Base-by-base conservation (phyloP, 2,113 vertebrate species). In the Chlamydotis undulata region DNA sequence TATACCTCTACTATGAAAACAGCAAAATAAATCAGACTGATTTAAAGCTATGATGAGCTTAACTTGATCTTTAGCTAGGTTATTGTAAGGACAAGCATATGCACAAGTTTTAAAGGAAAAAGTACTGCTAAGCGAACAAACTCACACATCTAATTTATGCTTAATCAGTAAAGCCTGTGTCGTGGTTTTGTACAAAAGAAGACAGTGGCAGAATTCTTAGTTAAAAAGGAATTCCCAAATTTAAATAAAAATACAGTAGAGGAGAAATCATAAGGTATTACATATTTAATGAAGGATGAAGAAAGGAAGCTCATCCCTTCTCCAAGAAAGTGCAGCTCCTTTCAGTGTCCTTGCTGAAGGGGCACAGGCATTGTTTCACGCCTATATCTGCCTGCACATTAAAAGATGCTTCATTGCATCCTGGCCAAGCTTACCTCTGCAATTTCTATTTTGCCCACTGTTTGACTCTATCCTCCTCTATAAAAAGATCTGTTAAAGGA, bases 131-230 rank as follows among this genome's bases (percentile, higher is more conserved):
- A 59, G 16, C 47, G 63, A 88, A 87, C 16, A 63, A 76, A 69
- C 15, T 65, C 28, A 64, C 37, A 33, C 3, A 15, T 6, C 0
- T 1, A 50, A 55, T 4, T 65, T 33, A 50, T 7, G 3, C 9
- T 79, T 31, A 23, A 63, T n/a, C 22, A 17, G 21, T 29, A 63
- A 61, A 65, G 31, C 22, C 12, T 61, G 23, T 35, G 35, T 35
- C 35, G 35, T 35, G 35, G 35, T 35, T 35, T 35, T 35, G 5
- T 61, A 31, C 35, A 79, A 64, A 59, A 0, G 0, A 26, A 57
- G 55, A 78, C 8, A 43, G 11, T n/a, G 10, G 7, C 10, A 12
- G 8, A 33, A 53, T 79, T 74, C 17, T 50, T 29, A 69, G 29
- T 26, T 39, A 14, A 74, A 83, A 81, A 49, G 14, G 2, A 61